phyloP scores from a whole-genome alignment of 2,113 vertebrate species.

The Siphamia tubifer region DNA sequence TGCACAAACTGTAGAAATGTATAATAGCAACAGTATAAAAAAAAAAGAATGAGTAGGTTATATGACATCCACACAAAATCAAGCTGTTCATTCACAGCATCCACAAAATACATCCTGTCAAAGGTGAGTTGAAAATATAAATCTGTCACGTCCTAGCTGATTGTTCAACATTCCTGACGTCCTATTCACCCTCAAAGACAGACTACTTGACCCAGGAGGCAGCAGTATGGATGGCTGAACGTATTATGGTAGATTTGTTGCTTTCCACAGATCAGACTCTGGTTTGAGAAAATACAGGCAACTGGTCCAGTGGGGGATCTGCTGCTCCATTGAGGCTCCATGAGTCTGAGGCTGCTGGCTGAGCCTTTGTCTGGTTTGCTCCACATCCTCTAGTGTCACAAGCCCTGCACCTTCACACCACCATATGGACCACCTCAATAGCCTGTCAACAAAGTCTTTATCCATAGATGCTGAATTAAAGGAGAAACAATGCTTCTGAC shows the following conservation, averaged over 20 bases:
- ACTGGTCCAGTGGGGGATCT: constrained; percentile 63
- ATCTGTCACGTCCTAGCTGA: constrained; percentile 31
- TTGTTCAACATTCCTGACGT: constrained; percentile 56
- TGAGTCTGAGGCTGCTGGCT: constrained; percentile 59
- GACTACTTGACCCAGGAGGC: constrained; percentile 28
- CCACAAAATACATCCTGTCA: background rate
- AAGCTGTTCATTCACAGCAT: background rate
- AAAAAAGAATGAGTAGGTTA: no score
- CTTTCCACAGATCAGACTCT: constrained; percentile 65
- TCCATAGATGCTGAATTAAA: constrained; percentile 45
- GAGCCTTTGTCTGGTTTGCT: constrained; percentile 67
- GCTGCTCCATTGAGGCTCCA: constrained; percentile 62
- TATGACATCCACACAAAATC: background rate
- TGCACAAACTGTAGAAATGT: no score
- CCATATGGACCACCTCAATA: constrained; percentile 72
- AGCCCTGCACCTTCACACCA: constrained; percentile 39
- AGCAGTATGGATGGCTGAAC: constrained; percentile 68
- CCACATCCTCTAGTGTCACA: constrained; percentile 58
- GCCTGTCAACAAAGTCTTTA: constrained; percentile 56
- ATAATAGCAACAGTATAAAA: no score
- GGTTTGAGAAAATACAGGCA: constrained; percentile 59
- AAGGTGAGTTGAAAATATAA: constrained; percentile 6
- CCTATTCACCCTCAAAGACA: constrained; percentile 52
- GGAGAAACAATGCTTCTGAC: constrained; percentile 26
- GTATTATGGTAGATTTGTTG: constrained; percentile 51